These are phyloP conservation scores for Haliclona indistincta DNA, from an alignment of 37 sponge, comb jelly and placozoan species.

Conservation along the genomic window DNA sequence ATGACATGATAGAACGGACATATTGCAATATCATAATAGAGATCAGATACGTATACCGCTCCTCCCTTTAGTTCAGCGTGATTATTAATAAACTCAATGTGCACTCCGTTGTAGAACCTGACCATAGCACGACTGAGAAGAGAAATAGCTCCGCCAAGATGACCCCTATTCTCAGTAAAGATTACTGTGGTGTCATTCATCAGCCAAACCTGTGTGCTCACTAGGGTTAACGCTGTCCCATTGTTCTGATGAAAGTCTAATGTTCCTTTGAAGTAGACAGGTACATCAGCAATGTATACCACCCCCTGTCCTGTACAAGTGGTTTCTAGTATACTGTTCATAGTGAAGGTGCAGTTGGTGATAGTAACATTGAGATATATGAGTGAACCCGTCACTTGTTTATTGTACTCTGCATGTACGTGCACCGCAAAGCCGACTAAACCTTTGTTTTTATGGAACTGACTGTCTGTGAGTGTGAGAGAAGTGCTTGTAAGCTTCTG, in stretches of 20 bases:
- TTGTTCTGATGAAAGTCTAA: constrained; percentile 12
- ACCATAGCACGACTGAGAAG: constrained; percentile 55
- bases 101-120: not conserved
- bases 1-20: no score
- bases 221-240: constrained; percentile 46
- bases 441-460: constrained; percentile 20
- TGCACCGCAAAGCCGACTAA: constrained; percentile 6
- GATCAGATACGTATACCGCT: constrained; percentile 45
- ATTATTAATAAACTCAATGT: constrained; percentile 37
- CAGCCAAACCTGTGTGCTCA: constrained; percentile 20
- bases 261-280: constrained; percentile 14
- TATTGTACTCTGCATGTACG: constrained; percentile 13
- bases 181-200: not conserved
- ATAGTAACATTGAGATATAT: constrained; percentile 28
- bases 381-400: constrained; percentile 6
- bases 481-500: constrained; percentile 31
- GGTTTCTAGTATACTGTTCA: constrained; percentile 9
- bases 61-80: constrained; percentile 57
- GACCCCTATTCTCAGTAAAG: constrained; percentile 42
- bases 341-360: constrained; percentile 22
- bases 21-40: no score
- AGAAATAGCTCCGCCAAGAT: constrained; percentile 62
- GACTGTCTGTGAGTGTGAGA: constrained; percentile 12
- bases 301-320: constrained; percentile 14
- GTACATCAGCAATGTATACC: constrained; percentile 46